Conservation (phyloP, 2,888 invertebrate species). For the Branchinecta sandiegonensis region DNA sequence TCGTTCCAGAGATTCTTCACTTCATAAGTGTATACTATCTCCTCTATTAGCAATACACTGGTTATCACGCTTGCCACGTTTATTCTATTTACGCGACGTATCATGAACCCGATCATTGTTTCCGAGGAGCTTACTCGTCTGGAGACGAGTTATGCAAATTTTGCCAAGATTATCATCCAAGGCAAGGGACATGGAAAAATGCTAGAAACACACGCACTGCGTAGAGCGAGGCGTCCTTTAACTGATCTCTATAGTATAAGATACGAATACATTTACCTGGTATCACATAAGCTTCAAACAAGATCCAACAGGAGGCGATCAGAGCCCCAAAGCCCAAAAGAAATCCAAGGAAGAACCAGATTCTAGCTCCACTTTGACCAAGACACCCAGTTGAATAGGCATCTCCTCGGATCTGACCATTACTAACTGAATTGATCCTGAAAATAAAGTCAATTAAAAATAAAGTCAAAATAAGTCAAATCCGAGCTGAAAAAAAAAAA, state of each 20-base stretch:
- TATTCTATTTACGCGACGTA: too few relatives aligned
- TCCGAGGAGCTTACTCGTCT: too few relatives aligned
- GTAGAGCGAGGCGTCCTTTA: constrained; percentile 28
- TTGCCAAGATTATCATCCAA: not conserved
- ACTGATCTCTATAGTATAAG: constrained; percentile 46
- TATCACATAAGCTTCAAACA: constrained; percentile 63
- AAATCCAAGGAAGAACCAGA: constrained; percentile 93
- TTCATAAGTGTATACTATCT: too few relatives aligned
- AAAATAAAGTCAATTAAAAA: constrained; percentile 27
- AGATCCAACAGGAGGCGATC: constrained; percentile 89
- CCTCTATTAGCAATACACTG: too few relatives aligned
- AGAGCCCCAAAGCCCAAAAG: constrained; percentile 90
- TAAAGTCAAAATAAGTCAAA: constrained; percentile 17
- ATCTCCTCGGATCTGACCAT: constrained; percentile 77
- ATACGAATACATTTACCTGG: constrained; percentile 28
- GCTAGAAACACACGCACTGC: too few relatives aligned
- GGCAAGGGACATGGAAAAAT: too few relatives aligned
- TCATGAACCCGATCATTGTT: too few relatives aligned
- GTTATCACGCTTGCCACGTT: too few relatives aligned
- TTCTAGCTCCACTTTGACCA: constrained; percentile 70
- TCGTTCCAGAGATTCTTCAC: too few relatives aligned
- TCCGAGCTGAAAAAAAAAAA: too few relatives aligned
- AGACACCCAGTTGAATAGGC: constrained; percentile 60
- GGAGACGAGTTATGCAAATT: too few relatives aligned
- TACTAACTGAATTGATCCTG: constrained; percentile 86